Conservation (phyloP, 2,797 vertebrate genomes). For the Glyptemys insculpta region DNA sequence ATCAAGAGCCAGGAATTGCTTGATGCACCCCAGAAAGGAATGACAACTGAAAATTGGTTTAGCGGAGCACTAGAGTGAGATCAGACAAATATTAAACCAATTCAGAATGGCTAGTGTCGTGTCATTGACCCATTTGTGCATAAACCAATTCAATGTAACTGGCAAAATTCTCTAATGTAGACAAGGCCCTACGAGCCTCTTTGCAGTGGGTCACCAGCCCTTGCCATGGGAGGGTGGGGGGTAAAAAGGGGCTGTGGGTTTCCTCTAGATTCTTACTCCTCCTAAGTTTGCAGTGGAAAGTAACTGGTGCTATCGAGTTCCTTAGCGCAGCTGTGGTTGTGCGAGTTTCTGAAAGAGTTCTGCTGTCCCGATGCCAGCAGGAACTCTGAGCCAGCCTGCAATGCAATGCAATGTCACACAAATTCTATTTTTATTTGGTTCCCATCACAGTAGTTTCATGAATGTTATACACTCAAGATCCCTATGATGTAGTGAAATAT, state of each 20-base stretch:
- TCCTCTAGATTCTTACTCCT: background rate
- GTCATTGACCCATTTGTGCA: background rate
- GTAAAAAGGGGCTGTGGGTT: background rate
- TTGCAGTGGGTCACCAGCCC: background rate
- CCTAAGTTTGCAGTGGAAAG: conserved; percentile 41
- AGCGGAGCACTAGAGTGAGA: background rate
- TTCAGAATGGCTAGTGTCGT: background rate
- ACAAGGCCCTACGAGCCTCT: background rate
- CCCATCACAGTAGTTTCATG: conserved; percentile 23
- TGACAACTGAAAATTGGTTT: background rate
- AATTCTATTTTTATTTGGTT: background rate
- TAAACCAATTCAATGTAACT: background rate
- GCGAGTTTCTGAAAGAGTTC: conserved; percentile 50
- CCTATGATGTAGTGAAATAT: conserved; percentile 59
- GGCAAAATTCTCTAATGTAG: background rate
- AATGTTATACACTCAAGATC: conserved; percentile 13
- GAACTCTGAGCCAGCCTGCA: conserved; percentile 13
- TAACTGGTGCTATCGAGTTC: conserved; percentile 56
- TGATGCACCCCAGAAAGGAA: background rate
- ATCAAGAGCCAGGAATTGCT: background rate
- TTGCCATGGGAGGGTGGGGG: accelerated
- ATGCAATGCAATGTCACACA: background rate
- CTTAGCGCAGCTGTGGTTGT: conserved; percentile 29
- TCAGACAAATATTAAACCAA: background rate
- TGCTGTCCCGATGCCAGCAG: conserved; percentile 51